Base-by-base conservation (phyloP, 23 tunicate species). In the Diplosoma virens region DNA sequence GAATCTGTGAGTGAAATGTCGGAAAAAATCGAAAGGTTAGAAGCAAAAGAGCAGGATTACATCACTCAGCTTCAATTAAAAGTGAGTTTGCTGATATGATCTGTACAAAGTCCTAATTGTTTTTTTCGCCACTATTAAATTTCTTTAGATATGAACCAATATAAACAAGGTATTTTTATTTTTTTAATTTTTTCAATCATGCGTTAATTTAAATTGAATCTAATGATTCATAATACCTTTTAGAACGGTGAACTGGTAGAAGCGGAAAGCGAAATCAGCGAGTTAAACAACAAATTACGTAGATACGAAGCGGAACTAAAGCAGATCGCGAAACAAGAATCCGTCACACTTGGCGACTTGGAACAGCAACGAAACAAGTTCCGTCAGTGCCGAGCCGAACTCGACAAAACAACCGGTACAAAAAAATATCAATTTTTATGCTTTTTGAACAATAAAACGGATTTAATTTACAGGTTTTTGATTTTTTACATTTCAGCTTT, bases 1-100 rank as follows among this genome's bases (percentile, higher is more conserved):
- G 53, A 78, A 41, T 90, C 97, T 21, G 28, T 90, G 52, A 32
- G 82, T 0, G 97, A 84, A 2, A 48, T 90, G 66, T 36, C 81
- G 18, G 27, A 45, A 6, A 65, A 75, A 67, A 73, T 90, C 45
- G 67, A 36, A 11, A 48, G 77, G 1, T 37, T 90, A 66, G 89
- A 90, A 65, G 35, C 81, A 1, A 84, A 82, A 45, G 97, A 90
- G 36, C 89, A 90, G 56, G 81, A 90, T 33, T 52, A 84, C 53
- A 41, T 79, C 58, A 84, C 85, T 2, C 81, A 76, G 50, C 74
- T 90, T 25, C 85, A 79, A 41, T 29, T 79, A 30, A 90, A 90
- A 72, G 94, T 87, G 28, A 58, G 3, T 30, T 0, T 7, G 50
- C n/a, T n/a, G n/a, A n/a, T n/a, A n/a, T n/a, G n/a, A n/a, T n/a